Evolutionary conservation across 2,113 vertebrate species (phyloP).

Genomic region (Chaenogobius annularis): DNA sequence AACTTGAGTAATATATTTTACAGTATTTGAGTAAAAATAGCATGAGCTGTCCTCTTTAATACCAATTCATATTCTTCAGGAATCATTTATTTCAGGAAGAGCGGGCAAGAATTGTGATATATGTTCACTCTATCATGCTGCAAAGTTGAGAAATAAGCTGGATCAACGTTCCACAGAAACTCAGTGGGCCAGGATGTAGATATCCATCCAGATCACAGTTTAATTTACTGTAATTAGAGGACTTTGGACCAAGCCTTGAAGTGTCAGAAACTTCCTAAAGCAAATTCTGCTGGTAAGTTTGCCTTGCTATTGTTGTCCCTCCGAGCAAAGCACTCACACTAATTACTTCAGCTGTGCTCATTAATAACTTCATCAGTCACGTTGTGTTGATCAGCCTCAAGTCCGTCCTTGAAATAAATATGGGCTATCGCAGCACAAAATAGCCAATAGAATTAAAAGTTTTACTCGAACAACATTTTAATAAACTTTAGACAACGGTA

Average conservation of each 20-base stretch:
- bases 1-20: no score
- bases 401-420: slow-evolving; percentile 5
- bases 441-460: neutral
- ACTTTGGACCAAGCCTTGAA: neutral
- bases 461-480: neutral
- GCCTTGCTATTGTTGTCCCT: neutral
- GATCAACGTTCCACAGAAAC: neutral
- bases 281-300: neutral
- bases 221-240: neutral
- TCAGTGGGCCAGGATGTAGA: neutral
- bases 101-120: no score
- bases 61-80: no score
- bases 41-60: no score
- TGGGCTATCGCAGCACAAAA: neutral
- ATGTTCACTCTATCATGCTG: no score
- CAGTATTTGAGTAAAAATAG: no score
- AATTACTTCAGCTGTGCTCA: slow-evolving; percentile 5
- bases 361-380: slow-evolving; percentile 8
- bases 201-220: neutral
- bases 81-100: no score
- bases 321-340: slow-evolving; percentile 1
- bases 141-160: neutral
- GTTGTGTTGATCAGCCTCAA: slow-evolving; percentile 5
- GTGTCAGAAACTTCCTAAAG: neutral
- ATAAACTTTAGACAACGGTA: neutral